A percentile compares a stretch with the other conserved stretches of the same genome.
Evolutionary conservation across 2,888 invertebrate genomes (phyloP).

Genomic region (Temnothorax unifasciatus): DNA sequence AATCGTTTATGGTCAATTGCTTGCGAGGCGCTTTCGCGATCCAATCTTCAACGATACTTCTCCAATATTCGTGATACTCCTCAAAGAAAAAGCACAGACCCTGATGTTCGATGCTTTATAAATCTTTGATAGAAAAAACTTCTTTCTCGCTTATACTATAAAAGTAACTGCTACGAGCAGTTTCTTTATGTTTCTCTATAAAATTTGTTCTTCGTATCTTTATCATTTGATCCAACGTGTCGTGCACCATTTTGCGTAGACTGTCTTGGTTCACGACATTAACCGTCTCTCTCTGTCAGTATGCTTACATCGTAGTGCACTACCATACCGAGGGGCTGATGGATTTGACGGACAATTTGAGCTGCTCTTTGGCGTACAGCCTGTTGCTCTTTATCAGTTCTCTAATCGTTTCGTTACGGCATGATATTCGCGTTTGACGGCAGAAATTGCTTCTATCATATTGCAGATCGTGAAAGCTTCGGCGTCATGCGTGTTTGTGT

Average conservation of each 20-base stretch:
- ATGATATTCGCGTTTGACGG: background rate
- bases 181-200: constrained; percentile 2
- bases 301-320: background rate
- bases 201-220: constrained; percentile 10
- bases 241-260: background rate
- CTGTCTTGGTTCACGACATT: constrained; percentile 2
- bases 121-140: background rate
- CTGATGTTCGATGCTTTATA: background rate
- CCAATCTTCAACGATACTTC: background rate
- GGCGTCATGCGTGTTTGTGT: constrained; percentile 64
- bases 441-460: constrained; percentile 19
- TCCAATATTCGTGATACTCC: background rate
- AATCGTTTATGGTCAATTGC: background rate
- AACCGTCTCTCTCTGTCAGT: constrained; percentile 15
- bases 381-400: background rate
- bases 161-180: background rate
- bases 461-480: constrained; percentile 64
- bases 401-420: background rate
- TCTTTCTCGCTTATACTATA: background rate
- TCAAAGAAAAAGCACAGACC: background rate
- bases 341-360: constrained; percentile 27
- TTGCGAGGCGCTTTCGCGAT: background rate
- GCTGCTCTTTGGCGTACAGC: background rate
- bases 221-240: background rate
- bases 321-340: background rate